Conservation (phyloP, 1,140 invertebrate species). For the Eufriesea mexicana region DNA sequence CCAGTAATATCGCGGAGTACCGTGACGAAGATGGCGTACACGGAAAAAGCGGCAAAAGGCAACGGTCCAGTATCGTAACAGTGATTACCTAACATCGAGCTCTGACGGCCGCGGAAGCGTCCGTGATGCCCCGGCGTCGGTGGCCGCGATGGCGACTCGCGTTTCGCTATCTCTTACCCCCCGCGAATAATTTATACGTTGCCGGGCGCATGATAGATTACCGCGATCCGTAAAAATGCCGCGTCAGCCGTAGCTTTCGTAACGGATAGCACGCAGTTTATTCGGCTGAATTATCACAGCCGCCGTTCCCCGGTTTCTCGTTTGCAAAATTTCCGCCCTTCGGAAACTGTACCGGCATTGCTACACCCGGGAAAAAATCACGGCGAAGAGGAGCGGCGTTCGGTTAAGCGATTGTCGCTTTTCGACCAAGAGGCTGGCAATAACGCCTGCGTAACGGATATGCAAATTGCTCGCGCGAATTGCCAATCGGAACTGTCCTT, state of each 20-base stretch:
- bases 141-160: no score
- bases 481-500: background rate
- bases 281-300: background rate
- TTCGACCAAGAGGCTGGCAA: background rate
- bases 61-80: background rate
- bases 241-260: background rate
- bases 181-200: constrained; percentile 28
- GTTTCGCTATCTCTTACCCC: constrained; percentile 1
- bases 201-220: constrained; percentile 11
- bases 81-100: constrained; percentile 15
- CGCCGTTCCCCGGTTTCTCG: background rate
- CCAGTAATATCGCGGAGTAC: background rate
- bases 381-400: background rate
- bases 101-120: no score
- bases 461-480: background rate
- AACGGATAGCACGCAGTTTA: background rate
- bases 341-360: background rate
- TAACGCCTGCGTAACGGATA: background rate
- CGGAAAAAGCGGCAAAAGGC: no score
- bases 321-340: background rate
- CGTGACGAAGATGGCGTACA: background rate
- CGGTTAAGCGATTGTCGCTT: background rate
- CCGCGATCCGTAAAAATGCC: constrained; percentile 13
- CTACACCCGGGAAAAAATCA: background rate
- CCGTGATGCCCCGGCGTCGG: no score